Evolutionary conservation across 1,140 invertebrate species (phyloP), one percentile per base, ranked within the genome.

Genomic region (Papilio xuthus): DNA sequence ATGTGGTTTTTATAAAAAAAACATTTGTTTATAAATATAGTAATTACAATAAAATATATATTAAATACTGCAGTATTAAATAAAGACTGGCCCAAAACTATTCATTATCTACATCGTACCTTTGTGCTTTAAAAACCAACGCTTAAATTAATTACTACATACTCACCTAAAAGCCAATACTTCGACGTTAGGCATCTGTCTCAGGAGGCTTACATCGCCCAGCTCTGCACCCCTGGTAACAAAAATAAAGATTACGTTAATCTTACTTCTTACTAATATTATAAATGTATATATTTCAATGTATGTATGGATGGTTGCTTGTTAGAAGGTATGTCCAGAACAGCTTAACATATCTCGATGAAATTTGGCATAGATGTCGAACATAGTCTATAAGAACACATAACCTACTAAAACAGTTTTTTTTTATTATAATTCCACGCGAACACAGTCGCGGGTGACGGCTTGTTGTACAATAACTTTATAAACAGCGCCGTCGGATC

Each of bases 211-310:
- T 20, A 98, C 96, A 94, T 98, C 97, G 47, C 95, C 96, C 71
- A 97, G 93, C 94, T 97, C 97, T 80, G 96, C 97, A 26, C 97
- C 97, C 97, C 97, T 97, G 94, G 13, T 93, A 95, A 92, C 90
- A 94, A 86, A 85, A 88, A 86, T 81, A 78, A 77, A 4, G 18
- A 72, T 71, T 42, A n/a, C n/a, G n/a, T n/a, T n/a, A n/a, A n/a
- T n/a, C n/a, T n/a, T n/a, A n/a, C n/a, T n/a, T n/a, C n/a, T 44
- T 0, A 18, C 15, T 47, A 47, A 47, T 47, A 13, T 9, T 47
- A 42, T 10, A 3, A 42, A 42, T n/a, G n/a, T n/a, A n/a, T n/a
- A n/a, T n/a, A n/a, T n/a, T n/a, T n/a, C n/a, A n/a, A n/a, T n/a
- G n/a, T n/a, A n/a, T n/a, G n/a, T n/a, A n/a, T n/a, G n/a, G n/a